A percentile compares a stretch with the other conserved stretches of the same genome.
These are phyloP conservation scores for Enteromius paludinosus DNA, from an alignment of 2,797 vertebrate species.

Conservation along the genomic window DNA sequence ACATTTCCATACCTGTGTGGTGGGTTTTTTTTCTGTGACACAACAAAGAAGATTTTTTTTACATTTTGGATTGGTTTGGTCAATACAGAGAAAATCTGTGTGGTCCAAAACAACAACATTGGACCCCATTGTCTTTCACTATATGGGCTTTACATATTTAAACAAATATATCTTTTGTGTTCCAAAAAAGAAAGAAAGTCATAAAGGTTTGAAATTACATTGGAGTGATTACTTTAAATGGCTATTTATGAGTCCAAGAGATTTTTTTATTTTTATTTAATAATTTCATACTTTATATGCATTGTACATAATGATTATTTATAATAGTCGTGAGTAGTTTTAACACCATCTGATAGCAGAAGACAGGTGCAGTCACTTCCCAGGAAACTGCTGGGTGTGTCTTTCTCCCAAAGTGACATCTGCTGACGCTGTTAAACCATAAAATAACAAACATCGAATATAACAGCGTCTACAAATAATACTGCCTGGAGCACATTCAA, in stretches of 20 bases:
- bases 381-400: conserved; percentile 48
- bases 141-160: neutral
- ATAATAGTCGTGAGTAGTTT: neutral
- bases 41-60: neutral
- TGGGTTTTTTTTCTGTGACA: neutral
- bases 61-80: neutral
- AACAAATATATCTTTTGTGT: neutral
- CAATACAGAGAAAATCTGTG: neutral
- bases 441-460: conserved; percentile 49
- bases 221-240: neutral
- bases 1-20: neutral
- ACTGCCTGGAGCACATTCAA: conserved; percentile 34
- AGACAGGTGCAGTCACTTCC: conserved; percentile 52
- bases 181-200: neutral
- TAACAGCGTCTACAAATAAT: conserved; percentile 50
- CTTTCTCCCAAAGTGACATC: conserved; percentile 49
- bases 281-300: neutral
- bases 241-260: too few relatives aligned
- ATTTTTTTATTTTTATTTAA: neutral
- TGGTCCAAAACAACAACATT: neutral
- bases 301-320: conserved; percentile 15
- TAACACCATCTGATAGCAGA: conserved; percentile 34
- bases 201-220: neutral
- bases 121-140: neutral
- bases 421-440: conserved; percentile 47